Evolutionary conservation across 2,888 invertebrate species (phyloP), one percentile per base, ranked within the genome.

Genomic region (Monoplex corrugatus): DNA sequence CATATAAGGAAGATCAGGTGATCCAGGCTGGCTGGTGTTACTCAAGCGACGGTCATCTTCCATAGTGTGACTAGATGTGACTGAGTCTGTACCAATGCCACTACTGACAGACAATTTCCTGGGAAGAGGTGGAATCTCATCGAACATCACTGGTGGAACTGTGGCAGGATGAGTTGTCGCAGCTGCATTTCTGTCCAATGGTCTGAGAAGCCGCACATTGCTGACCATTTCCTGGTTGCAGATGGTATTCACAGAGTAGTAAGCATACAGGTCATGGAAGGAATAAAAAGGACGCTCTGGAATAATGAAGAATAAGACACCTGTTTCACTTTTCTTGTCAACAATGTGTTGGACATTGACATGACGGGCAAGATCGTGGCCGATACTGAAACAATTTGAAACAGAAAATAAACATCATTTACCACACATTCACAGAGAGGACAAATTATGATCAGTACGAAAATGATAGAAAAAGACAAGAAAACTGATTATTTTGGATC

Each of bases 161-260:
- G 13, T 32, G 28, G 43, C 19, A 23, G 28, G 28, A 38, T 28
- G n/a, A 45, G 38, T 23, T 43, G 72, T 23, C 72, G n/a, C n/a
- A n/a, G n/a, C n/a, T n/a, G n/a, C n/a, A 8, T 44, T 23, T 86
- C 86, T 84, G 35, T 63, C 45, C 35, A 90, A 45, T 35, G 90
- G 90, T 35, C 82, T 63, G 5, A 89, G 80, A 19, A 90, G 87
- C 19, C 68, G 43, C 10, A 90, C 90, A 72, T 90, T 90, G 43
- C 87, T 86, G 44, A 90, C 87, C 63, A 86, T 83, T 45, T 90
- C 90, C 87, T 87, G 38, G 57, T 90, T 90, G 68, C 87, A 75
- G 50, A 90, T 90, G 72, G 78, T 57, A 75, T 89, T 87, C 32
- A 50, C 23, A 13, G 85, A 75, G 85, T 90, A 90, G 72, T 89